These are phyloP conservation scores for Numenius arquata DNA, from an alignment of 2,113 vertebrate species.

Conservation along the genomic window DNA sequence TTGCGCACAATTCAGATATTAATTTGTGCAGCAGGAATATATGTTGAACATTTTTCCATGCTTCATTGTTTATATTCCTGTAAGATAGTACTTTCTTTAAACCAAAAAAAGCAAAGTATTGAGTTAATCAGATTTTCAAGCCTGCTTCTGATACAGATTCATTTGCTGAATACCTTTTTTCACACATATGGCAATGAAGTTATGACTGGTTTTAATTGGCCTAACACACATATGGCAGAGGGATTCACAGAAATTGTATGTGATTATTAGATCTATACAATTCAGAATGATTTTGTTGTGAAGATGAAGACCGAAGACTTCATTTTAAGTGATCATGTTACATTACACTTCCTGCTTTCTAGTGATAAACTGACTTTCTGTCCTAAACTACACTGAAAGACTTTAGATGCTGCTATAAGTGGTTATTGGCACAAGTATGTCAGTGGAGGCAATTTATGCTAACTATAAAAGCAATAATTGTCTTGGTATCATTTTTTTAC, in stretches of 20 bases:
- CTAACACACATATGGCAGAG: not conserved
- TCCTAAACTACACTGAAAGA: not conserved
- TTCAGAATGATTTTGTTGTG: not conserved
- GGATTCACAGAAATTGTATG: not conserved
- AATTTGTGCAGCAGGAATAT: not conserved
- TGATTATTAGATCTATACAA: not conserved
- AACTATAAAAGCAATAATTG: not conserved
- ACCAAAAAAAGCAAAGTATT: accelerated
- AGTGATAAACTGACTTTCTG: not conserved
- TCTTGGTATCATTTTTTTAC: not conserved
- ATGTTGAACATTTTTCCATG: not conserved
- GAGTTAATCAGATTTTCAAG: not conserved
- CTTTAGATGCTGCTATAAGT: not conserved
- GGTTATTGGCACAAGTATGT: not conserved
- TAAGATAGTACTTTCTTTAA: not conserved
- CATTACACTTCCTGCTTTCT: not conserved
- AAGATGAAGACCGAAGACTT: not conserved
- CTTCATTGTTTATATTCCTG: not conserved
- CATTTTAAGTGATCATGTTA: not conserved
- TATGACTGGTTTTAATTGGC: not conserved
- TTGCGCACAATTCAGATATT: not conserved
- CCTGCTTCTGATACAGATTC: not conserved
- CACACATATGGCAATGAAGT: not conserved
- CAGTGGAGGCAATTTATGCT: not conserved
- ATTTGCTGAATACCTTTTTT: not conserved